Evolutionary conservation across 1,140 invertebrate species (phyloP).

Genomic region (Eufriesea mexicana): DNA sequence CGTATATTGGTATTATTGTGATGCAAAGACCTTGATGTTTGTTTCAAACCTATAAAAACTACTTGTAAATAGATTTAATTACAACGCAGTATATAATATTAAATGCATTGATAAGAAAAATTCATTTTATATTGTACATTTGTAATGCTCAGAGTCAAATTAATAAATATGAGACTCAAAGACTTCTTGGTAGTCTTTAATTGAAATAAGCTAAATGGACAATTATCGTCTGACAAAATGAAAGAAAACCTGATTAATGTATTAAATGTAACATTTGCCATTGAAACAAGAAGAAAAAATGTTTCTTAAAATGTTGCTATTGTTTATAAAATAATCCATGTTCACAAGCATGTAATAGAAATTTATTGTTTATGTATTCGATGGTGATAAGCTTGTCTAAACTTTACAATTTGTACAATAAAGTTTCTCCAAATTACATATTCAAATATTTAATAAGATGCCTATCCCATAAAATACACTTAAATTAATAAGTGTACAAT

Average conservation of each 20-base stretch:
- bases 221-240: background rate
- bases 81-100: background rate
- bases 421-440: conserved; percentile 36
- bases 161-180: background rate
- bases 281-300: background rate
- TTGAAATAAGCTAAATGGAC: background rate
- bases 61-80: conserved; percentile 15
- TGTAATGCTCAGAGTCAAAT: conserved; percentile 18
- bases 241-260: background rate
- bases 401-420: conserved; percentile 59
- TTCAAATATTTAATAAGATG: background rate
- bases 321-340: conserved; percentile 47
- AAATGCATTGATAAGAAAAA: background rate
- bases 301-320: conserved; percentile 16
- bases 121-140: conserved; percentile 40
- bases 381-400: conserved; percentile 48
- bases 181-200: conserved; percentile 1
- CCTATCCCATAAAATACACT: background rate
- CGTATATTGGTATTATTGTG: background rate
- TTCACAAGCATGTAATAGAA: conserved; percentile 37
- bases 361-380: conserved; percentile 43
- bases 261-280: background rate
- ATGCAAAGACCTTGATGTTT: background rate
- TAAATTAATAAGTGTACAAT: background rate
- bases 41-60: background rate